Evolutionary conservation across 2,888 invertebrate genomes (phyloP).

Genomic region (Eristalinus aeneus): DNA sequence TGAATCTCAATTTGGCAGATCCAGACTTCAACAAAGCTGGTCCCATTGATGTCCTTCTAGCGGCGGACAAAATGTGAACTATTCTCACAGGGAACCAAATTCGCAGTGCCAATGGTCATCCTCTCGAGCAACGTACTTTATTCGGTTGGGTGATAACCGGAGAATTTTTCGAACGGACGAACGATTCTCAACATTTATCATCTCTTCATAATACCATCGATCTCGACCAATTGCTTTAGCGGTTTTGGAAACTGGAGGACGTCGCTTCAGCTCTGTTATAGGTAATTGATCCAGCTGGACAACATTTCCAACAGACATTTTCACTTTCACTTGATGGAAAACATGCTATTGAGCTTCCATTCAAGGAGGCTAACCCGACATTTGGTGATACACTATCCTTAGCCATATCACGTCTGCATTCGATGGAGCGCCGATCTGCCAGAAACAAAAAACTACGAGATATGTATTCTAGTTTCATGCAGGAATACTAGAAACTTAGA

Average conservation of each 20-base stretch:
- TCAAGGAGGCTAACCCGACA: constrained; percentile 8
- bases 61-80: too few relatives aligned
- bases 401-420: constrained; percentile 6
- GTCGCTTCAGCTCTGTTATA: background rate
- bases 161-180: background rate
- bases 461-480: too few relatives aligned
- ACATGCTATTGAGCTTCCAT: too few relatives aligned
- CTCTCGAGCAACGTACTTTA: too few relatives aligned
- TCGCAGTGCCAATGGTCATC: too few relatives aligned
- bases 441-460: constrained; percentile 5
- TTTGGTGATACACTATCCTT: constrained; percentile 33
- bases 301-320: too few relatives aligned
- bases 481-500: background rate
- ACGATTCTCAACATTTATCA: background rate
- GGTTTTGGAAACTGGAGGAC: constrained; percentile 11
- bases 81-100: too few relatives aligned
- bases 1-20: background rate
- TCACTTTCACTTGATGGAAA: too few relatives aligned
- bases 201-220: background rate
- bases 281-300: too few relatives aligned
- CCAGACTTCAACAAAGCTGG: background rate
- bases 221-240: background rate
- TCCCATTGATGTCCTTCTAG: too few relatives aligned
- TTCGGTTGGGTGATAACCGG: too few relatives aligned
- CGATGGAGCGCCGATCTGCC: constrained; percentile 25